Evolutionary conservation across 2,113 vertebrate species (phyloP).

Genomic region (Girardinichthys multiradiatus): DNA sequence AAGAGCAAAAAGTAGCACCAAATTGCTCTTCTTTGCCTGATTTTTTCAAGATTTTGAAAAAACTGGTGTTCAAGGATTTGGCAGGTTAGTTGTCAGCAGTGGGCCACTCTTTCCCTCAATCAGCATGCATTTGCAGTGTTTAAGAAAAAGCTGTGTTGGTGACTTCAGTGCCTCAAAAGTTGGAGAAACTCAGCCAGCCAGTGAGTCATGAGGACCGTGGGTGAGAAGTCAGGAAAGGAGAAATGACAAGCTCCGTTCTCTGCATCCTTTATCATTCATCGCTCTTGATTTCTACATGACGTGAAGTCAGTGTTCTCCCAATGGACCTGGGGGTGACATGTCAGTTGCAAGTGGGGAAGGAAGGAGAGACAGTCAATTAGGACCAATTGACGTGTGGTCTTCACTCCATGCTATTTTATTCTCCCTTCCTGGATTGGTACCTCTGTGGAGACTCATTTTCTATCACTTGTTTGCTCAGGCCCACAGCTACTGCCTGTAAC

Average conservation of each 20-base stretch:
- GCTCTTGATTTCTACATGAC: slow-evolving; percentile 52
- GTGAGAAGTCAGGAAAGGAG: slow-evolving; percentile 28
- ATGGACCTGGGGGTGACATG: slow-evolving; percentile 56
- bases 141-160: slow-evolving; percentile 50
- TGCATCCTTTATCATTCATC: slow-evolving; percentile 46
- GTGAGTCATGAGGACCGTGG: slow-evolving; percentile 36
- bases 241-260: slow-evolving; percentile 37
- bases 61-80: too few relatives aligned
- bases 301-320: slow-evolving; percentile 46
- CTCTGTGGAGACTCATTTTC: slow-evolving; percentile 35
- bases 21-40: neutral
- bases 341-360: slow-evolving; percentile 56
- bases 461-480: slow-evolving; percentile 51
- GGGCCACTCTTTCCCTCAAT: slow-evolving; percentile 31
- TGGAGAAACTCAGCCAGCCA: slow-evolving; percentile 34
- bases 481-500: slow-evolving; percentile 47
- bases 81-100: slow-evolving; percentile 37
- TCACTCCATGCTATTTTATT: slow-evolving; percentile 50
- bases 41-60: slow-evolving; percentile 1
- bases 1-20: neutral
- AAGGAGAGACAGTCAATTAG: slow-evolving; percentile 69
- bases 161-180: slow-evolving; percentile 49
- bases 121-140: slow-evolving; percentile 45
- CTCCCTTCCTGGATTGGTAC: slow-evolving; percentile 42
- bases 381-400: slow-evolving; percentile 56